These are phyloP conservation scores for Noctua janthe DNA, from an alignment of 2,888 invertebrate genomes.

Conservation along the genomic window DNA sequence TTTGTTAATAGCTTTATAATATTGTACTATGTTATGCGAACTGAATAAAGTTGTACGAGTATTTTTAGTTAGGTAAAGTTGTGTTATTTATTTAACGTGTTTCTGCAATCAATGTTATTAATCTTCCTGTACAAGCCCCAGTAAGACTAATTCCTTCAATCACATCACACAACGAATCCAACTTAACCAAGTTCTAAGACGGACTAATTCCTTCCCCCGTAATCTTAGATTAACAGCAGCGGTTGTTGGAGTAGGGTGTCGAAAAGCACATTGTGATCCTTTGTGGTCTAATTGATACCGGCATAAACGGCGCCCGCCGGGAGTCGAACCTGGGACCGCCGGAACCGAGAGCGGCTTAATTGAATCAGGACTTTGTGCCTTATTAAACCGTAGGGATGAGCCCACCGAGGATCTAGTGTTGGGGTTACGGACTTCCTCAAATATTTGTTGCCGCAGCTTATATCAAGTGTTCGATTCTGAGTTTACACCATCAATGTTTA, in stretches of 20 bases:
- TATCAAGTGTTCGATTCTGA: background rate
- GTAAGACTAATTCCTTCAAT: background rate
- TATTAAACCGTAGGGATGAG: slow-evolving; percentile 10
- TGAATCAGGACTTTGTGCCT: slow-evolving; percentile 30
- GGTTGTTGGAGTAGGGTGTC: slow-evolving; percentile 20
- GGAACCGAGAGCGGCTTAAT: slow-evolving; percentile 34
- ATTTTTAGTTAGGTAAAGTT: too few relatives aligned
- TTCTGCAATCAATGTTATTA: background rate
- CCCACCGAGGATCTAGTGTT: background rate
- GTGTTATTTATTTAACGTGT: background rate
- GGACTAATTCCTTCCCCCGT: background rate
- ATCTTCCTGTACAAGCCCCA: background rate
- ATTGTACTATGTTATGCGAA: background rate
- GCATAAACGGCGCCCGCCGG: slow-evolving; percentile 20
- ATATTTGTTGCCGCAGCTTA: background rate
- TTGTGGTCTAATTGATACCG: slow-evolving; percentile 51
- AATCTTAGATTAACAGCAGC: slow-evolving; percentile 41
- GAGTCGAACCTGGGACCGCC: slow-evolving; percentile 14
- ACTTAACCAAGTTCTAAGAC: background rate
- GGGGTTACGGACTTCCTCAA: background rate
- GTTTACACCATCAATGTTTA: background rate
- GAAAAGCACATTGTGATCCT: slow-evolving; percentile 46
- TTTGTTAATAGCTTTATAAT: background rate
- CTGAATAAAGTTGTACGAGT: background rate
- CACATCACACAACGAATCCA: background rate